These are phyloP conservation scores for Acipenser ruthenus DNA, from an alignment of 2,797 vertebrate genomes.

Conservation along the genomic window DNA sequence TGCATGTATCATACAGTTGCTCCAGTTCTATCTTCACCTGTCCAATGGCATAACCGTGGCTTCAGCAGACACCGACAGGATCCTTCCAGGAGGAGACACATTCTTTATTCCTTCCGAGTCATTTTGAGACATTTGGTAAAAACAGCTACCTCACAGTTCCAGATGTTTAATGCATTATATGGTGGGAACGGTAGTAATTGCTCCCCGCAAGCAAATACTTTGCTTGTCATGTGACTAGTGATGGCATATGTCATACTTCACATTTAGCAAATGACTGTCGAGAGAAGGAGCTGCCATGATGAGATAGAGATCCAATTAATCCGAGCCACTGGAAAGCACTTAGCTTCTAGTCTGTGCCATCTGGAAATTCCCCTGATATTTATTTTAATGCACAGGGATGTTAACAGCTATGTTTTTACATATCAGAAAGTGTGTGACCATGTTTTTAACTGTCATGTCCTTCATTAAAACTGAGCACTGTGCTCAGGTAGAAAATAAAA, in stretches of 20 bases:
- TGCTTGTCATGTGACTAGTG: constrained; percentile 43
- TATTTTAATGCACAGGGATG: constrained; percentile 1
- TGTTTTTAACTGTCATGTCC: neutral
- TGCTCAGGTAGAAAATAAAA: no score
- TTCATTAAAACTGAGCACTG: no score
- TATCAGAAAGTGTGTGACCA: neutral
- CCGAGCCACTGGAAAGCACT: constrained; percentile 44
- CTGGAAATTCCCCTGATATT: constrained; percentile 29
- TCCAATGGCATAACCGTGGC: no score
- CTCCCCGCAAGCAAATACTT: constrained; percentile 37
- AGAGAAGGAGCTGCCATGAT: constrained; percentile 29
- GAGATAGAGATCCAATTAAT: constrained; percentile 48
- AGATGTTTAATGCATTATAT: constrained; percentile 22
- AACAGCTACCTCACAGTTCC: neutral
- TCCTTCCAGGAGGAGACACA: no score
- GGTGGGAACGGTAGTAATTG: neutral
- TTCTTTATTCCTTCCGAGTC: no score
- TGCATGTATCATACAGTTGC: no score
- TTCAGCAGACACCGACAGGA: no score
- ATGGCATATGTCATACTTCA: constrained; percentile 44
- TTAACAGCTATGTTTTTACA: neutral
- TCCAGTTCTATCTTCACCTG: no score
- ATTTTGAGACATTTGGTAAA: no score
- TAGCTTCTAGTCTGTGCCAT: constrained; percentile 44
- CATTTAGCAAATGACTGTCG: constrained; percentile 42